Percentiles rank a stretch among this genome's conserved stretches.
These are phyloP conservation scores for Centruroides vittatus DNA, from an alignment of 1,140 invertebrate genomes.

Conservation along the genomic window DNA sequence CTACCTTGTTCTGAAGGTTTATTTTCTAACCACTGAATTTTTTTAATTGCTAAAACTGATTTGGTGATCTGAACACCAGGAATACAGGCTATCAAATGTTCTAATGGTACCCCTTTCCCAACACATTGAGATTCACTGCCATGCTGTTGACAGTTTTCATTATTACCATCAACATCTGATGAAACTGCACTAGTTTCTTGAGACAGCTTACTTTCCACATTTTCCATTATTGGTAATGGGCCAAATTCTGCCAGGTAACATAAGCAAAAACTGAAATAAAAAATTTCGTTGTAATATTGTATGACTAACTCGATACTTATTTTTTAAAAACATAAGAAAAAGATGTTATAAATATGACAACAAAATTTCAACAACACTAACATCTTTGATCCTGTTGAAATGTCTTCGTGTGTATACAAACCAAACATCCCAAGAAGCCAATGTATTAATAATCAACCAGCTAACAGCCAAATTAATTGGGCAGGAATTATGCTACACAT, in stretches of 20 bases:
- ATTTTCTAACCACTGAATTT: constrained; percentile 34
- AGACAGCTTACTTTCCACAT: too few relatives aligned
- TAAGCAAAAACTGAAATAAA: constrained; percentile 45
- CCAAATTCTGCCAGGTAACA: constrained; percentile 61
- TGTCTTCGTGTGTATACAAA: too few relatives aligned
- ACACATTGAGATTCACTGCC: not conserved
- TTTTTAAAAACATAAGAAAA: too few relatives aligned
- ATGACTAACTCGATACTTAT: too few relatives aligned
- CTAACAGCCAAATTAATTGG: too few relatives aligned
- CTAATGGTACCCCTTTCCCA: constrained; percentile 54
- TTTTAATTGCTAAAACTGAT: constrained; percentile 33
- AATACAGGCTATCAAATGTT: constrained; percentile 71
- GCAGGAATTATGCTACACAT: too few relatives aligned
- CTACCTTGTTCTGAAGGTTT: constrained; percentile 14
- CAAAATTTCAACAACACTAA: too few relatives aligned
- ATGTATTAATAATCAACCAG: too few relatives aligned
- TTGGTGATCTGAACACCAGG: constrained; percentile 47
- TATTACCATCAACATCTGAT: not conserved
- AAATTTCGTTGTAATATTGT: not conserved
- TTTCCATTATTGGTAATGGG: constrained; percentile 27
- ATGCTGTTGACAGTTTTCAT: not conserved
- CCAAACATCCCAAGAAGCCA: too few relatives aligned
- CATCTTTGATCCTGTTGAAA: too few relatives aligned
- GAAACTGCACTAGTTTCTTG: not conserved
- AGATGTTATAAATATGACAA: too few relatives aligned